A percentile compares a stretch with the other conserved stretches of the same genome.
Evolutionary conservation across 2,888 invertebrate genomes (phyloP).

Genomic region (Nomada ferruginata): DNA sequence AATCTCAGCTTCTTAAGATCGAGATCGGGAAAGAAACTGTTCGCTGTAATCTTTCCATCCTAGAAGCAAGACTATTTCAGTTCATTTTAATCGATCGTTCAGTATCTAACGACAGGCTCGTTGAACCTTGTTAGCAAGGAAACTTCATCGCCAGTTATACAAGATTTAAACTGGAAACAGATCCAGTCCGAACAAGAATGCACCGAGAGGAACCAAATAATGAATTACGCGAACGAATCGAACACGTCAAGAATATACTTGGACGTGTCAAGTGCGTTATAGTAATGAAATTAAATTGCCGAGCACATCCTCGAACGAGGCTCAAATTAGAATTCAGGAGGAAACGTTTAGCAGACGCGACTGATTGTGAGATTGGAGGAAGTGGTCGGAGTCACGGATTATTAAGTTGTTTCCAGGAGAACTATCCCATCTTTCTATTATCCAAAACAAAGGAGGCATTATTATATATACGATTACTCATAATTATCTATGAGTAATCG

Average conservation of each 20-base stretch:
- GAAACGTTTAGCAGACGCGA: constrained; percentile 64
- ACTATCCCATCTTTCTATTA: constrained; percentile 15
- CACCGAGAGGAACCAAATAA: background rate
- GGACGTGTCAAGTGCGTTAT: constrained; percentile 7
- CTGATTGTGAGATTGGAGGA: constrained; percentile 68
- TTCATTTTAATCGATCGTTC: constrained; percentile 34
- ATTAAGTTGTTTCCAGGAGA: constrained; percentile 42
- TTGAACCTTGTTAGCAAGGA: constrained; percentile 20
- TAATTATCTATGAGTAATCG: too few species aligned
- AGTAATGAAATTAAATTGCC: constrained; percentile 27
- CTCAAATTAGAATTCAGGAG: constrained; percentile 64
- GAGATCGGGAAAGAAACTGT: background rate
- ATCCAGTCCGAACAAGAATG: background rate
- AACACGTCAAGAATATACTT: background rate
- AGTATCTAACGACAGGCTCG: constrained; percentile 21
- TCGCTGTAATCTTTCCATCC: background rate
- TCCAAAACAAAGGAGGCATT: too few species aligned
- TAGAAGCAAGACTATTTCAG: constrained; percentile 11
- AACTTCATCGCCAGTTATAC: background rate
- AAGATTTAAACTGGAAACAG: background rate
- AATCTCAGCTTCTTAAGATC: background rate
- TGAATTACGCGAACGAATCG: background rate
- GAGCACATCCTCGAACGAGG: constrained; percentile 36
- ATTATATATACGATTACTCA: too few species aligned
- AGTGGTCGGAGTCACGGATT: constrained; percentile 55